Conservation (phyloP, 2,888 invertebrate species). For the Cosmia pyralina region DNA sequence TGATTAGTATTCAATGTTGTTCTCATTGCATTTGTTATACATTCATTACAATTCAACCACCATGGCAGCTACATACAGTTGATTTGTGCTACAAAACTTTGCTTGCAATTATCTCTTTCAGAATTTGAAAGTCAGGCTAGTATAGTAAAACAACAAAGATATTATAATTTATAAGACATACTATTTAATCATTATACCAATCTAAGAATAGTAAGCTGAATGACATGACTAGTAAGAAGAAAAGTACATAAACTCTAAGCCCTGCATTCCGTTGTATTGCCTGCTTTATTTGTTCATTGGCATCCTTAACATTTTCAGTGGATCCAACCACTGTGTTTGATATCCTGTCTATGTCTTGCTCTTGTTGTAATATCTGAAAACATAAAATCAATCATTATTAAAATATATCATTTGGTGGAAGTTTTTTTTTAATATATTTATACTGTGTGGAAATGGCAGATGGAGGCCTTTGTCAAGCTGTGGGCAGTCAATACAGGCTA, state of each 20-base stretch:
- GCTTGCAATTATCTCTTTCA: neutral
- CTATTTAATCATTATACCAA: conserved; percentile 97
- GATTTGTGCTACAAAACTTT: neutral
- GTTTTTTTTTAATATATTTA: neutral
- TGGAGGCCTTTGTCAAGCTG: neutral
- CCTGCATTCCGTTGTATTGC: conserved; percentile 99
- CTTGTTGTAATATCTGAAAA: conserved; percentile 95
- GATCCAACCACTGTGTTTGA: conserved; percentile 96
- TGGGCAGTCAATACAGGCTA: neutral
- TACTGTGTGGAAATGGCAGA: neutral
- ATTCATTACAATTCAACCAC: neutral
- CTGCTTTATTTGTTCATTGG: conserved; percentile 98
- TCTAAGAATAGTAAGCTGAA: conserved; percentile 98
- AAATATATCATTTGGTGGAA: neutral
- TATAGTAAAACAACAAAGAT: conserved; percentile 7
- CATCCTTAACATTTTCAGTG: conserved; percentile 98
- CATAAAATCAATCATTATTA: conserved; percentile 15
- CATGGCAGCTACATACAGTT: neutral
- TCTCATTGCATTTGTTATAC: neutral
- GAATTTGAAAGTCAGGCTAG: neutral
- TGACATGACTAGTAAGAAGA: conserved; percentile 98
- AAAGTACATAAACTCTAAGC: conserved; percentile 97
- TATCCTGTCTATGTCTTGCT: conserved; percentile 97
- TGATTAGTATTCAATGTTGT: neutral
- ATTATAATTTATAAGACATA: conserved; percentile 4